Evolutionary conservation across 2,888 invertebrate species (phyloP).

Genomic region (Caenorhabditis japonica): DNA sequence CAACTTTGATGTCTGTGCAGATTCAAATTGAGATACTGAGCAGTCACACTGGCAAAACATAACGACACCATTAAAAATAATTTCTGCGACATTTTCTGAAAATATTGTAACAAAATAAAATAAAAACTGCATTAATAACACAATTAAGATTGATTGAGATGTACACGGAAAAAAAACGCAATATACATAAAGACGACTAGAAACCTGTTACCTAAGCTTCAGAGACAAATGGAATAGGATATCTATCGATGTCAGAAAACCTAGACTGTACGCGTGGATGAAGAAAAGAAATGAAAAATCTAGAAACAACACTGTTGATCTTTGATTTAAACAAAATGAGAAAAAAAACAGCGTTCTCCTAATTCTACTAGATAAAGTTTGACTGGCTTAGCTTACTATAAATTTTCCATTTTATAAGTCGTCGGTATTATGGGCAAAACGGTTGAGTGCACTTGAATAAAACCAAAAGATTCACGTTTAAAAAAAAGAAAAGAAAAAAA

Average conservation of each 20-base stretch:
- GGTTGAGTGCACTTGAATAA: constrained; percentile 40
- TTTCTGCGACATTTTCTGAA: constrained; percentile 29
- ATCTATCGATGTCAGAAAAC: constrained; percentile 9
- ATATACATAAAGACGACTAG: constrained; percentile 17
- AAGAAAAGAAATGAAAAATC: constrained; percentile 4
- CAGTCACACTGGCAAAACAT: constrained; percentile 3
- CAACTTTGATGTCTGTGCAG: constrained; percentile 64
- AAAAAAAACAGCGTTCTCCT: too few species aligned
- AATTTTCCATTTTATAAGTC: constrained; percentile 15
- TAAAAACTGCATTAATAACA: too few species aligned
- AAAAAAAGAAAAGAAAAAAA: too few species aligned
- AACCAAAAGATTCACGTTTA: constrained; percentile 19
- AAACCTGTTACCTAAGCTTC: constrained; percentile 46
- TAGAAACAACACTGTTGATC: constrained; percentile 11
- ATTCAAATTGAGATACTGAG: constrained; percentile 57
- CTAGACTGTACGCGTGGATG: constrained; percentile 3
- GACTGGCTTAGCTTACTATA: neutral
- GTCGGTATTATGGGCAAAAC: constrained; percentile 3
- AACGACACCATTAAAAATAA: constrained; percentile 7
- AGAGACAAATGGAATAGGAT: constrained; percentile 22
- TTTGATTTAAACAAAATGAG: constrained; percentile 24
- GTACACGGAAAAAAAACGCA: constrained; percentile 26
- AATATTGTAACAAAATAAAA: too few species aligned
- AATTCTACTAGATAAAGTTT: too few species aligned
- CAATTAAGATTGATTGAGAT: too few species aligned